Conservation (phyloP, 2,797 vertebrate genomes). For the Botia almorhae region DNA sequence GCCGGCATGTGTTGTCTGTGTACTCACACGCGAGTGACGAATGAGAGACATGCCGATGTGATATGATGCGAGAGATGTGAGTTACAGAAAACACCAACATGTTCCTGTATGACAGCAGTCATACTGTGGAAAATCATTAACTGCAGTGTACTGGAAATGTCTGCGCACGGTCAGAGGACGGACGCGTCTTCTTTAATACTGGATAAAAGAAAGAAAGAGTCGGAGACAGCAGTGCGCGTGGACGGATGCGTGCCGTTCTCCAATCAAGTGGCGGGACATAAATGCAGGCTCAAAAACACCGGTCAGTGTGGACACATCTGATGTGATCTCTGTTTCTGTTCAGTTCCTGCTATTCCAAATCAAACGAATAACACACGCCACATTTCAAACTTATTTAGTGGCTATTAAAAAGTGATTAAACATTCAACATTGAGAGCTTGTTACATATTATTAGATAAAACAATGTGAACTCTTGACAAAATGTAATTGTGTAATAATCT, state of each 20-base stretch:
- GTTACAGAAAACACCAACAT: no score
- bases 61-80: no score
- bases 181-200: neutral
- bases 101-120: no score
- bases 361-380: no score
- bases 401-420: no score
- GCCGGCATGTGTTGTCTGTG: no score
- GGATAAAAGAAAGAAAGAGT: neutral
- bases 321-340: neutral
- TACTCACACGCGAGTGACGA: no score
- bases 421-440: no score
- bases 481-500: neutral
- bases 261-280: constrained; percentile 78
- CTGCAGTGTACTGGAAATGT: neutral
- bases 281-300: constrained; percentile 83
- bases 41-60: no score
- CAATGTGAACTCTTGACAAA: neutral
- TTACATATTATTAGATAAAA: neutral
- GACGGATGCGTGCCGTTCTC: constrained; percentile 82
- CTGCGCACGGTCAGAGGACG: constrained; percentile 7
- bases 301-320: constrained; percentile 72
- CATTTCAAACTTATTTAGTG: neutral
- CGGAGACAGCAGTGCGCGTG: constrained; percentile 46
- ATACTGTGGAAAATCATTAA: constrained; percentile 9
- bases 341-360: neutral